A percentile compares a stretch with the other conserved stretches of the same genome.
Evolutionary conservation across 2,888 invertebrate genomes (phyloP).

Genomic region (Himalopsyche japonica): DNA sequence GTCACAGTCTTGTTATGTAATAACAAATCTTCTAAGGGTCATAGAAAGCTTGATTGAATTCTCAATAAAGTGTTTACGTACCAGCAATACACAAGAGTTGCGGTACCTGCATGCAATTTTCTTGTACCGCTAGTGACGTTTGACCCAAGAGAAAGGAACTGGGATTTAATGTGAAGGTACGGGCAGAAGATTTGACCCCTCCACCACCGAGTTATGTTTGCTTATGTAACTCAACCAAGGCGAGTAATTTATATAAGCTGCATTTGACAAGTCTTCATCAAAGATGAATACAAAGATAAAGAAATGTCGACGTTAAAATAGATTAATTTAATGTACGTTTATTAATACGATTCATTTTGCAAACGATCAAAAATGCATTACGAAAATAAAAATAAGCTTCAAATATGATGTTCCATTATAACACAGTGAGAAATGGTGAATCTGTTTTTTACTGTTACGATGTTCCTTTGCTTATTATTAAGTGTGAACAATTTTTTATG

Average conservation of each 20-base stretch:
- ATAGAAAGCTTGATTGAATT: not conserved
- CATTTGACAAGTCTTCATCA: not conserved
- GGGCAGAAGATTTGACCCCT: not conserved
- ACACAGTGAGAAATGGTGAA: no score
- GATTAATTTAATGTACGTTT: no score
- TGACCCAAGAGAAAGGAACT: conserved; percentile 28
- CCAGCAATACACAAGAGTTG: not conserved
- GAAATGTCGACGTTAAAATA: no score
- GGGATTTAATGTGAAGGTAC: not conserved
- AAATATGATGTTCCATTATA: no score
- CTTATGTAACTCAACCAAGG: not conserved
- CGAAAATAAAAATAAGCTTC: no score
- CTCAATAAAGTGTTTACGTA: not conserved
- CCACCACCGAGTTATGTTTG: not conserved
- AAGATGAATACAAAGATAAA: no score
- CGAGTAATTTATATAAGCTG: not conserved
- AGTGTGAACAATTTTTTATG: no score
- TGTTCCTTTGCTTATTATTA: no score
- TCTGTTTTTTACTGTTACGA: no score
- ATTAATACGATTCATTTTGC: no score
- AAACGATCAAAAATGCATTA: no score
- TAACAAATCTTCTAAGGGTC: not conserved
- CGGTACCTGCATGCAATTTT: not conserved
- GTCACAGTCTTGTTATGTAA: no score
- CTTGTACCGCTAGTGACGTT: conserved; percentile 13